phyloP scores from a whole-genome alignment of 2,888 invertebrate species.

The Drosophila sordidula region DNA sequence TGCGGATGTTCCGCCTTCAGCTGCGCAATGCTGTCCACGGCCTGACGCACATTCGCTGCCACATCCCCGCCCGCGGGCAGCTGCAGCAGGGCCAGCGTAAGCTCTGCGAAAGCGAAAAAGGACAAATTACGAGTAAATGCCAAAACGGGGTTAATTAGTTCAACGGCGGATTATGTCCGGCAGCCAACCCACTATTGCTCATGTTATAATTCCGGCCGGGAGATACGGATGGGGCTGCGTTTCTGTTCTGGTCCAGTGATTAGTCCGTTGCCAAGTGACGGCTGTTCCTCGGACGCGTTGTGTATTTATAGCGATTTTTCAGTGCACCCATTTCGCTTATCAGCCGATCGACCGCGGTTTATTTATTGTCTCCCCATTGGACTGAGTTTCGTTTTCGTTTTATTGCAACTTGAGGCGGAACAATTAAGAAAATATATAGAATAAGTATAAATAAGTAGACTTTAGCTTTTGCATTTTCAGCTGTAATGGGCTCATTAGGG shows the following conservation, averaged over 20 bases:
- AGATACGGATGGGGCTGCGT: background rate
- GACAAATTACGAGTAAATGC: background rate
- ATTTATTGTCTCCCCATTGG: constrained; percentile 1
- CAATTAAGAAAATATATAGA: constrained; percentile 1
- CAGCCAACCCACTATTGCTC: constrained; percentile 44
- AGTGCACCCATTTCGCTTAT: constrained; percentile 27
- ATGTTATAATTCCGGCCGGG: constrained; percentile 10
- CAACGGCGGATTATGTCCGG: constrained; percentile 23
- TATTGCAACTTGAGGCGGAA: constrained; percentile 5
- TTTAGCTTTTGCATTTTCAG: background rate
- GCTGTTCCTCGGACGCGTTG: background rate
- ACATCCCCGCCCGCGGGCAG: constrained; percentile 71
- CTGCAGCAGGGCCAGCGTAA: constrained; percentile 79
- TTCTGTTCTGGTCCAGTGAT: background rate
- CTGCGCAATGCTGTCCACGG: constrained; percentile 65
- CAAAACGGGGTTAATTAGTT: constrained; percentile 41
- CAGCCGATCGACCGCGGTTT: constrained; percentile 20
- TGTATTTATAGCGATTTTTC: constrained; percentile 45
- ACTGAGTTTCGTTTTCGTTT: constrained; percentile 4
- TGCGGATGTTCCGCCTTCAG: constrained; percentile 75
- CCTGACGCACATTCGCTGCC: constrained; percentile 67
- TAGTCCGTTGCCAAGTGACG: constrained; percentile 22
- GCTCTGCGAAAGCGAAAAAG: constrained; percentile 43
- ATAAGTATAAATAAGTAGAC: background rate
- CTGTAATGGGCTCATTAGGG: too few relatives aligned